Evolutionary conservation across 2,797 vertebrate species (phyloP), one percentile per base, ranked within the genome.

Genomic region (Toxotes lorentzi): DNA sequence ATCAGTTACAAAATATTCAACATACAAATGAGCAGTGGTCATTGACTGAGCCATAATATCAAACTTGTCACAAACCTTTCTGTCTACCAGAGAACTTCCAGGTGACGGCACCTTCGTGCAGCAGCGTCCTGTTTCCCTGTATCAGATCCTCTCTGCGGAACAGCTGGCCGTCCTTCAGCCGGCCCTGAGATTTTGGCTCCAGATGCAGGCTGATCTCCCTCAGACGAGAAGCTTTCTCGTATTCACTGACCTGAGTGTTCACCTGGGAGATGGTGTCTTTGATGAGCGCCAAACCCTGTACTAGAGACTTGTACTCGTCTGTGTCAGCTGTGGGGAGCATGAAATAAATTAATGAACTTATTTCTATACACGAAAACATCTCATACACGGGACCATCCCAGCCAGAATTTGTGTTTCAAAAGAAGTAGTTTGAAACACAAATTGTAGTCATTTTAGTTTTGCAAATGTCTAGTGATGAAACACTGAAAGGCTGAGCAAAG

Each of bases 71-170:
- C 73, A 64, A 72, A 99, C 98, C 98, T 97, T 99, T 99, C 59
- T 96, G 90, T 66, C 95, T 91, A 2, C 97, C 96, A 0, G 97
- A 96, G 0, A 91, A 84, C 87, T 96, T 98, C 96, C 96, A 97
- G 86, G 86, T 96, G 10, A 99, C 90, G 0, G 78, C 13, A 21
- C 96, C 97, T 70, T 97, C 96, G 1, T 95, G 90, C 2, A 96
- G 88, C 17, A 99, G 95, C 38, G 64, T 86, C 43, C 94, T 83
- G 53, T 83, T 85, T 5, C 59, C 79, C 43, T 75, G 93, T 0
- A 93, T 65, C 89, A 99, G 93, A 72, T 98, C 96, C 40, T 97
- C 97, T 58, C 94, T 96, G 67, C 95, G 92, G 87, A 99, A 95
- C 4, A 91, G 59, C 14, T 88, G 89, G 0, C 96, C 96, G 0